phyloP scores from a whole-genome alignment of 2,888 invertebrate genomes.

The Sminthurinus aureus region DNA sequence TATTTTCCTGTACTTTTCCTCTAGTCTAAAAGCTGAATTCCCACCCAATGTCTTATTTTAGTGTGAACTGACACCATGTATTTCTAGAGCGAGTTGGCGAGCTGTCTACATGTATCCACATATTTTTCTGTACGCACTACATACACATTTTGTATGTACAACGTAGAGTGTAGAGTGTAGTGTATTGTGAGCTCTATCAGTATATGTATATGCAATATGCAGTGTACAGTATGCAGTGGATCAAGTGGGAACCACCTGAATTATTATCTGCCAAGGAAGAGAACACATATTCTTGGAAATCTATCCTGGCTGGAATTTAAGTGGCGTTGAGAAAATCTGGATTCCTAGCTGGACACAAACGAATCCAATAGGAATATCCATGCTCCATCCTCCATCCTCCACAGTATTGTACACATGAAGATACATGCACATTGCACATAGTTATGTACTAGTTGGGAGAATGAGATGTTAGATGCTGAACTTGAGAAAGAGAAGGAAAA shows the following conservation, averaged over 20 bases:
- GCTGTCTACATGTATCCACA: neutral
- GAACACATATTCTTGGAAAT: neutral
- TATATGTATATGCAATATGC: no score
- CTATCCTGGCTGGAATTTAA: neutral
- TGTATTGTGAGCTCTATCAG: no score
- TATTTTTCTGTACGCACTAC: neutral
- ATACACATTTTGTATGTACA: neutral
- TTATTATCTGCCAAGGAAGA: constrained; percentile 32
- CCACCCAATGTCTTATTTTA: no score
- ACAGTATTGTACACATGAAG: neutral
- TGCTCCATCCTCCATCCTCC: no score
- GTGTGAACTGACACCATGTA: no score
- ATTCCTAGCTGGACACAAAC: neutral
- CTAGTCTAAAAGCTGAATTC: no score
- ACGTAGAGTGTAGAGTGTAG: no score
- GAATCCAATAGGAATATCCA: no score
- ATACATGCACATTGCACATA: neutral
- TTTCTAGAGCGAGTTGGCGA: neutral
- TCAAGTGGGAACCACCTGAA: constrained; percentile 30
- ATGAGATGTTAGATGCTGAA: no score
- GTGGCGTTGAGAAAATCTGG: neutral
- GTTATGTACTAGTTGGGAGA: neutral
- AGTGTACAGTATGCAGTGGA: neutral
- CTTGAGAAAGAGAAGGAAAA: neutral
- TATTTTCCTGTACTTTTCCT: no score